Conservation (phyloP, 2,797 vertebrate genomes). For the Dipus sagitta region DNA sequence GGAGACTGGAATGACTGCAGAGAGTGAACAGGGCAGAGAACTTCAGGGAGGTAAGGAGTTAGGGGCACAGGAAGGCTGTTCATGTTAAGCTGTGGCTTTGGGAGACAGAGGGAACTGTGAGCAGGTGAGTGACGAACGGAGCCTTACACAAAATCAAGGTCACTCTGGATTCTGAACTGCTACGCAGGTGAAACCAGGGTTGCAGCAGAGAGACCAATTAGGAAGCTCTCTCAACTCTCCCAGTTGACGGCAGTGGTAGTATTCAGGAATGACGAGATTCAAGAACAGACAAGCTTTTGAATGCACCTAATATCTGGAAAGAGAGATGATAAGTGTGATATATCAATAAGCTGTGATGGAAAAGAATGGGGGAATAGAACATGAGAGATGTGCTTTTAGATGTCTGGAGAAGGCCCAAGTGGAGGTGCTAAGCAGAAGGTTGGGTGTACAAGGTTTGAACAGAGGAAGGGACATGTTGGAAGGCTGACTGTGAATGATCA, state of each 20-base stretch:
- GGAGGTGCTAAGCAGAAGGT: not conserved
- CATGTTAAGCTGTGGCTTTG: too few species aligned
- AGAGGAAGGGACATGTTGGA: not conserved
- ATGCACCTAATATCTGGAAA: not conserved
- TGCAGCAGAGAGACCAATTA: not conserved
- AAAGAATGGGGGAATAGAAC: not conserved
- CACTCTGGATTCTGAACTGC: too few species aligned
- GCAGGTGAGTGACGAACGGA: not conserved
- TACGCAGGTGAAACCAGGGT: too few species aligned
- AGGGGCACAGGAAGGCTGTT: not conserved
- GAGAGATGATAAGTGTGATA: not conserved
- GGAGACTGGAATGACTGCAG: too few species aligned
- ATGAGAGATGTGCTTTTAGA: not conserved
- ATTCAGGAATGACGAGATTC: not conserved
- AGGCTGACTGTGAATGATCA: not conserved
- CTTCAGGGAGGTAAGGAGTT: too few species aligned
- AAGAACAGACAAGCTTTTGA: not conserved
- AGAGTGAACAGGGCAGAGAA: too few species aligned
- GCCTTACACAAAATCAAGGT: not conserved
- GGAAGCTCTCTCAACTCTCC: not conserved
- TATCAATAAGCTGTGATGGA: not conserved
- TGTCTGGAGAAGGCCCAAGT: not conserved
- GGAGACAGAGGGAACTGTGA: not conserved
- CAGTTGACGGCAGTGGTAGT: too few species aligned
- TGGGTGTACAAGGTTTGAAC: not conserved